Base-by-base conservation (phyloP, 2,113 vertebrate genomes). In the Dipodomys spectabilis region DNA sequence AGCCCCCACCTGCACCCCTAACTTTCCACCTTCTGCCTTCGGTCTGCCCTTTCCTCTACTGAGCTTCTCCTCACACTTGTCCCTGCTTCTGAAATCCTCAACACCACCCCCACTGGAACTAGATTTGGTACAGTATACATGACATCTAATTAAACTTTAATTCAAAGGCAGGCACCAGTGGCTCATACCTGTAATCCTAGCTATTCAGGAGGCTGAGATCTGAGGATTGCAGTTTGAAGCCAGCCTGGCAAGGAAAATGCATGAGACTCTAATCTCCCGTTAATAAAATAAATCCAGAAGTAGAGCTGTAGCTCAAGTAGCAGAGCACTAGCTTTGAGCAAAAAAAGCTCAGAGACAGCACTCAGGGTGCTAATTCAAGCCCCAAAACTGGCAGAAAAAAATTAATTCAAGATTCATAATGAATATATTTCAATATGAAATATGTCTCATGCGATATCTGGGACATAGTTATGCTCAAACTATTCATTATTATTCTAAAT, bases 1-100 rank as follows among this genome's bases (percentile, higher is more conserved):
- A 49, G 8, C 1, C 1, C 39, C 49, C 27, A 39, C 28, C 49
- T 6, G 28, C 39, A 9, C 20, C 0, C 1, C 1, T 53, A 12
- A 9, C 28, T 3, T 0, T 28, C 5, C 9, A n/a, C 22, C 19
- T 25, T 10, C 18, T 49, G 30, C 22, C 39, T 6, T 32, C 1
- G 15, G 65, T 7, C 9, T 1, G 8, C 68, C 13, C 27, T 35
- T 78, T 1, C 18, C 28, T 13, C 60, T 44, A 0, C 2, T 49
- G 57, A 49, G 16, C 67, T 18, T 10, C 22, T 39, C 53, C 25
- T 35, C 0, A 6, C 0, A 0, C 64, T 53, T 4, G 0, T 7
- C 12, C 57, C 65, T 35, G 39, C 72, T 32, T 19, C 53, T 67
- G 83, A 83, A 79, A 69, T 67, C 64, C 39, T 72, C 7, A 45